These are phyloP conservation scores for Gymnocypris eckloni DNA, from an alignment of 2,797 vertebrate genomes.

Conservation along the genomic window DNA sequence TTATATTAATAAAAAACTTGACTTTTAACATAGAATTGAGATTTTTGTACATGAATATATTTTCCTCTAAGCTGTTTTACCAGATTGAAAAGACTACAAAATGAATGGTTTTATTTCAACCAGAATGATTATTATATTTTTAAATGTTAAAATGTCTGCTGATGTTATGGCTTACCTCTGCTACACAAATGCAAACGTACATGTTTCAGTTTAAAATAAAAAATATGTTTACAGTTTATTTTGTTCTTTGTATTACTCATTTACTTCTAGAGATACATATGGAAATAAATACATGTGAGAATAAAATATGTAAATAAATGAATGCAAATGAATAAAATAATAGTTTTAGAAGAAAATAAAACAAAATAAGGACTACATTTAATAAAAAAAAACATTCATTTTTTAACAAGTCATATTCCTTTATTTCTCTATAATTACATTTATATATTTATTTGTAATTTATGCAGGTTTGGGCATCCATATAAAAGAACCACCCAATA, in stretches of 20 bases:
- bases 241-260: not conserved
- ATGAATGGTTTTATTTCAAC: slow-evolving; percentile 1
- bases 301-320: not conserved
- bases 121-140: slow-evolving; percentile 7
- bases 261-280: not conserved
- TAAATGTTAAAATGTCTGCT: not conserved
- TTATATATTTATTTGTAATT: not conserved
- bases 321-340: not conserved
- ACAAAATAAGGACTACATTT: not conserved
- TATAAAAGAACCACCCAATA: not conserved
- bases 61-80: slow-evolving; percentile 17
- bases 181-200: slow-evolving; percentile 5
- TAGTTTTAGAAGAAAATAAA: not conserved
- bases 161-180: not conserved
- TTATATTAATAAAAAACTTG: not conserved
- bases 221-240: not conserved
- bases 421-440: not conserved
- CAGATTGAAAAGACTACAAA: not conserved
- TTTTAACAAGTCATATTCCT: not conserved
- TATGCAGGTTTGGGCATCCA: not conserved
- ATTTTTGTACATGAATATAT: slow-evolving; percentile 9
- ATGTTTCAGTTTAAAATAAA: slow-evolving; percentile 30
- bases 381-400: not conserved
- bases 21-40: not conserved
- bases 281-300: not conserved